These are phyloP conservation scores for Vireo altiloquus DNA, from an alignment of 2,113 vertebrate species.

Conservation along the genomic window DNA sequence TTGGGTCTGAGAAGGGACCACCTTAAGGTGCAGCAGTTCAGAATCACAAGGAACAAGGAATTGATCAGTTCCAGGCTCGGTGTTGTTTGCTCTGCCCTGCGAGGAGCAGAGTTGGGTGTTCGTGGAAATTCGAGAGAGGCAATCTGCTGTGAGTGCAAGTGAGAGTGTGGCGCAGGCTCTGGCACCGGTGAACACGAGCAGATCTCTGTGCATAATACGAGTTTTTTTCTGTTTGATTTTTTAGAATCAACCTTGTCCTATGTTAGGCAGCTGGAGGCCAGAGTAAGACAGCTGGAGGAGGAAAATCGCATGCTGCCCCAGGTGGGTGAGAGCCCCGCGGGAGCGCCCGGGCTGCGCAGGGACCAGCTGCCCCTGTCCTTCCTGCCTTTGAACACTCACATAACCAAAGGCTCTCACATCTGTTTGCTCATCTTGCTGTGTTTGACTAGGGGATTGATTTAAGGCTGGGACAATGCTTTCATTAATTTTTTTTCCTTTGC, in stretches of 20 bases:
- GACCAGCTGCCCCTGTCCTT: neutral
- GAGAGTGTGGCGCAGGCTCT: neutral
- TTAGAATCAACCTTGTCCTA: conserved; percentile 85
- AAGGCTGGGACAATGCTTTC: neutral
- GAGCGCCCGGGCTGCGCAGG: neutral
- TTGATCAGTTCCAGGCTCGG: neutral
- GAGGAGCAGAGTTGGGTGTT: neutral
- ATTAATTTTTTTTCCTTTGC: neutral
- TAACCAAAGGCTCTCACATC: neutral
- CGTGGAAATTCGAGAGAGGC: neutral
- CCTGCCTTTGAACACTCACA: neutral
- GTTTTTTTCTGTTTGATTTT: conserved; percentile 77
- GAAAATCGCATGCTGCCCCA: conserved; percentile 83
- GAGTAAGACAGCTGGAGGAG: conserved; percentile 85
- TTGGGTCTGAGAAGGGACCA: neutral
- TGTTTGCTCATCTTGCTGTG: neutral
- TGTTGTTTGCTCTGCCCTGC: neutral
- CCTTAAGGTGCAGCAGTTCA: neutral
- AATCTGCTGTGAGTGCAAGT: conserved; percentile 15
- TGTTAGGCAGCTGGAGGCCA: conserved; percentile 86
- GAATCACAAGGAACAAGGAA: neutral
- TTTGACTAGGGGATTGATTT: neutral
- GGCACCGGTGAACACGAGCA: conserved; percentile 13
- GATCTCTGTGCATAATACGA: conserved; percentile 74
- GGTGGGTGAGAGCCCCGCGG: conserved; percentile 73